Percentiles rank a stretch among this genome's conserved stretches.
phyloP scores from a whole-genome alignment of 2,797 vertebrate genomes.

The Parotocinclus haroldoi region DNA sequence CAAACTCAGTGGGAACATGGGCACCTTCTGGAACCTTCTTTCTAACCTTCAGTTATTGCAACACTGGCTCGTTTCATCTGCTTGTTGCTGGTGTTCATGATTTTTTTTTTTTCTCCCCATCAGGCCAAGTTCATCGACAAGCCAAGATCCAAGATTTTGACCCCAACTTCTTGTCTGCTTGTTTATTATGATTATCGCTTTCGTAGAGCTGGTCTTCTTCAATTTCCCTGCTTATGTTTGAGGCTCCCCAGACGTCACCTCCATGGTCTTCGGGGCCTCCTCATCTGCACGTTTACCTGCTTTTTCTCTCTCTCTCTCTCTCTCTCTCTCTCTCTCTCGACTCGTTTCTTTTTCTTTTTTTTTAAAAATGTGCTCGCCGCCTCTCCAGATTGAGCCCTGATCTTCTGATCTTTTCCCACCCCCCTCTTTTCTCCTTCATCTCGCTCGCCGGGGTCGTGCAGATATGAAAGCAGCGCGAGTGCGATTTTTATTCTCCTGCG shows the following conservation, averaged over 20 bases:
- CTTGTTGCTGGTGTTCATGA: conserved; percentile 10
- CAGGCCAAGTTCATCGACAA: neutral
- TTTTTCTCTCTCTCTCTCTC: too few relatives aligned
- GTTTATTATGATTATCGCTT: neutral
- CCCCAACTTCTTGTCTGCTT: neutral
- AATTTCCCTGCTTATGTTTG: conserved; percentile 6
- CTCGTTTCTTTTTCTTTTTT: conserved; percentile 19
- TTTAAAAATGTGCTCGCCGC: neutral
- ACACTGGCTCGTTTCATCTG: neutral
- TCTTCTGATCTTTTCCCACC: neutral
- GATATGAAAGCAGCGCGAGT: neutral
- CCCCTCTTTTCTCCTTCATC: neutral
- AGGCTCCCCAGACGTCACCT: conserved; percentile 2
- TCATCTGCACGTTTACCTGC: neutral
- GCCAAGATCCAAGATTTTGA: too few relatives aligned
- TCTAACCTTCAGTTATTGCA: neutral
- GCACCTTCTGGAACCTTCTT: too few relatives aligned
- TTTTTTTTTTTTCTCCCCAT: too few relatives aligned
- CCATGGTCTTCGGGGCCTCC: neutral
- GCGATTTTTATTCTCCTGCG: neutral
- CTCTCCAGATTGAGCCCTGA: neutral
- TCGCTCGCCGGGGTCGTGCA: neutral
- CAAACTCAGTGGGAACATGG: too few relatives aligned
- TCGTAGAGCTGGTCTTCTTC: neutral
- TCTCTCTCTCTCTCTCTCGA: conserved; percentile 7